phyloP scores from a whole-genome alignment of 2,797 vertebrate species.

The Lacerta viridis region DNA sequence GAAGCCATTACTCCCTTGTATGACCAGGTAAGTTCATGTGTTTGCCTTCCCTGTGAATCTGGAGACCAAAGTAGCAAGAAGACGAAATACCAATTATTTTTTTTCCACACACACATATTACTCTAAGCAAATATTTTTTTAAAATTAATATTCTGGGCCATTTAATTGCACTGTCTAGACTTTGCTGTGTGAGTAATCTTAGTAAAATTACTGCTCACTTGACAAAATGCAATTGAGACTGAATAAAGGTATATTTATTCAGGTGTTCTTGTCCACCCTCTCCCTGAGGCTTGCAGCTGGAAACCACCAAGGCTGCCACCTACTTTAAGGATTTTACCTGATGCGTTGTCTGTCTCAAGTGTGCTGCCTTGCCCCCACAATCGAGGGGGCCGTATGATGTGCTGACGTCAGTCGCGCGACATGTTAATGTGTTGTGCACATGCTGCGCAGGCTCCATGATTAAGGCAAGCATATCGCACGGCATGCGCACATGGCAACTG shows the following conservation, averaged over 20 bases:
- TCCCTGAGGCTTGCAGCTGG: not conserved
- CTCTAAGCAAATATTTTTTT: not conserved
- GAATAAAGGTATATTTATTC: not conserved
- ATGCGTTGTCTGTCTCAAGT: not conserved
- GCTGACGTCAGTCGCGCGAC: too few species aligned
- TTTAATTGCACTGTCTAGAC: conserved; percentile 28
- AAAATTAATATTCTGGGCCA: not conserved
- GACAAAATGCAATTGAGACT: not conserved
- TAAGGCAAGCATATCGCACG: too few species aligned
- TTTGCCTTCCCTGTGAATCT: not conserved
- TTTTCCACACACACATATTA: not conserved
- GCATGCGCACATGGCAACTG: too few species aligned
- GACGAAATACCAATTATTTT: too few species aligned
- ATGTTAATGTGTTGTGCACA: too few species aligned
- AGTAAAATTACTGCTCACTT: not conserved
- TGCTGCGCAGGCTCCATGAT: too few species aligned
- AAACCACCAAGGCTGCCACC: too few species aligned
- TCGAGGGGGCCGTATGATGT: too few species aligned
- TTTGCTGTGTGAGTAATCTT: not conserved
- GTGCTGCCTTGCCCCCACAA: not conserved
- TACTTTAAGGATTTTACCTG: conserved; percentile 4
- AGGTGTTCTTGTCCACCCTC: not conserved
- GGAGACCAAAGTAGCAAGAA: not conserved
- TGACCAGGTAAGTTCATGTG: conserved; percentile 84
- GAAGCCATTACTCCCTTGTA: conserved; percentile 80